Base-by-base conservation (phyloP, 1,140 invertebrate species). In the Cydia amplana region DNA sequence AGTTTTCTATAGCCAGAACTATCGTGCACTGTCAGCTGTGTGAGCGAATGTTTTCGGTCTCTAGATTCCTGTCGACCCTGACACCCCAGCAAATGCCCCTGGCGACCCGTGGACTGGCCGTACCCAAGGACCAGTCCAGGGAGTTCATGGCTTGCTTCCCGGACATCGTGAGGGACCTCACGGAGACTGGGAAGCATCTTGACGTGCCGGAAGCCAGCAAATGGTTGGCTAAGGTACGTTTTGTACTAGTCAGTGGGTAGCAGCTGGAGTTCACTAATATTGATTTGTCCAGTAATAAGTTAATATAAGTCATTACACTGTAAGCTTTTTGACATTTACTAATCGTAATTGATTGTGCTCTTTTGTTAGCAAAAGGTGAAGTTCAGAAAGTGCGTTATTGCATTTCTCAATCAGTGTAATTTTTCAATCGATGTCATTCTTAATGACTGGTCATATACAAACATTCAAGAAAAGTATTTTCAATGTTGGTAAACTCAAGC, bases 61-160 rank as follows among this genome's bases (percentile, higher is more conserved):
- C 74, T 89, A 93, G 93, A 90, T 93, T 85, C 85, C 91, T 93
- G 86, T 93, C 93, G 74, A 93, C 92, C 81, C 87, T 93, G 89
- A 93, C 93, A 74, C 87, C 91, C 70, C 92, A 93, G 85, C 90
- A 93, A 90, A 88, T 93, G 87, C 94, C 95, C 75, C 93, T 95
- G 81, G 94, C 95, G 23, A 94, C 94, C 76, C 93, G 94, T 79
- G 93, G 94, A 82, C 94, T 94, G 82, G 94, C 94, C 20, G 91
- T 93, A 74, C 95, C 93, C 74, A 97, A 97, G 91, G 96, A 97
- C 91, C 96, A 97, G 89, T 96, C 95, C 85, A 93, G 96, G 76
- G 96, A 97, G 89, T 96, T 98, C 93, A 96, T 97, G 96, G 95
- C 96, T 60, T 89, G 97, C 64, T 98, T 97, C 94, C 97, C 97